Conservation (phyloP, 2,797 vertebrate species). For the Momotus momota region DNA sequence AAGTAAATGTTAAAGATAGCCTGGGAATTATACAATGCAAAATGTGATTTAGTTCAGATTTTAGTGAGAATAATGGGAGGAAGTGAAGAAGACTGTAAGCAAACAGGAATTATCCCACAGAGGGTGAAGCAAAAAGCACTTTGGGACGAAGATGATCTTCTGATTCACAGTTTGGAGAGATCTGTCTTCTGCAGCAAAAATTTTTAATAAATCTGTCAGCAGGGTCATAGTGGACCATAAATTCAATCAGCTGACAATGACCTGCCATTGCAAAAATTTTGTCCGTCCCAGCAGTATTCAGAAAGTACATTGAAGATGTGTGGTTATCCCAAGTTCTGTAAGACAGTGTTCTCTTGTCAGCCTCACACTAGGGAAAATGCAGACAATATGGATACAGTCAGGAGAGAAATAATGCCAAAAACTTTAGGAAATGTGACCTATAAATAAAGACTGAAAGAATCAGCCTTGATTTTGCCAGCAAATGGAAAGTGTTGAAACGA, state of each 20-base stretch:
- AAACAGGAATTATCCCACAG: not conserved
- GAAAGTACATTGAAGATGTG: not conserved
- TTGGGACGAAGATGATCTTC: not conserved
- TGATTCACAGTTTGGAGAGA: not conserved
- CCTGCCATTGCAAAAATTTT: not conserved
- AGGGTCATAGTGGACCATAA: not conserved
- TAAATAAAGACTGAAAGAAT: not conserved
- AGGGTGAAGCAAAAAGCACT: not conserved
- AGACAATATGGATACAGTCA: not conserved
- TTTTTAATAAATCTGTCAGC: not conserved
- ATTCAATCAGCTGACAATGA: not conserved
- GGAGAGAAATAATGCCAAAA: not conserved
- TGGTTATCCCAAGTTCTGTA: not conserved
- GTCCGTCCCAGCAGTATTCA: not conserved
- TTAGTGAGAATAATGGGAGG: not conserved
- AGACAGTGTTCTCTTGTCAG: not conserved
- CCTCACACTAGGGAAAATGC: not conserved
- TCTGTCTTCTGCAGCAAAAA: not conserved
- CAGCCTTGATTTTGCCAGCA: not conserved
- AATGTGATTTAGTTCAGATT: not conserved
- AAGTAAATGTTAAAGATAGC: not conserved
- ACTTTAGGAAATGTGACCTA: not conserved
- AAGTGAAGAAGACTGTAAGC: not conserved
- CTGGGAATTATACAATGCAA: not conserved
- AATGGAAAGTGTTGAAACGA: accelerated